Evolutionary conservation across 2,888 invertebrate species (phyloP).

Genomic region (Serripes groenlandicus): DNA sequence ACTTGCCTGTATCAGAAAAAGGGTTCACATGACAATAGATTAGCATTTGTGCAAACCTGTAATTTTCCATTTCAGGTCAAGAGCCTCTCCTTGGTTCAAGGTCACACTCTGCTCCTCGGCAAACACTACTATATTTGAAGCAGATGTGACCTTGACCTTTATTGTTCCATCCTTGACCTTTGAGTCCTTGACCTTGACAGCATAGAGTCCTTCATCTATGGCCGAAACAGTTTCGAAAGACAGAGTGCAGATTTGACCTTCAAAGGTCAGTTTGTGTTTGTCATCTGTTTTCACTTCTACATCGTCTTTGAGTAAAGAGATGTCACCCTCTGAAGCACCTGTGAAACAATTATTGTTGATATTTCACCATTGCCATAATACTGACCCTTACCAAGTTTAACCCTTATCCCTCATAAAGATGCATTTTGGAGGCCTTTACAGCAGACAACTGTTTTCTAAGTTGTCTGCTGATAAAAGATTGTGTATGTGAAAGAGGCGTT

Average conservation of each 20-base stretch:
- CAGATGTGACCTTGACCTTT: constrained; percentile 7
- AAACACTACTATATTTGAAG: constrained; percentile 9
- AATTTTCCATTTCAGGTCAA: constrained; percentile 39
- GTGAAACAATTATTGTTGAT: too few species aligned
- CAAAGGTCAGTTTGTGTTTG: constrained; percentile 24
- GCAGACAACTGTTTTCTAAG: too few species aligned
- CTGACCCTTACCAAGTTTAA: too few species aligned
- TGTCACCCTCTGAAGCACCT: constrained; percentile 15
- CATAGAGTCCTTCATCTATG: constrained; percentile 7
- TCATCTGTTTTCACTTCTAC: constrained; percentile 6
- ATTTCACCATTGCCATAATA: too few species aligned
- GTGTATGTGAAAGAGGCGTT: too few species aligned
- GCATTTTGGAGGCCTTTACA: too few species aligned
- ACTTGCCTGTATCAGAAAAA: too few species aligned
- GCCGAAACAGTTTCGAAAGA: constrained; percentile 6
- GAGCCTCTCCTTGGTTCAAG: constrained; percentile 35
- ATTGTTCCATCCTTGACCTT: constrained; percentile 7
- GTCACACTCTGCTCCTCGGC: neutral
- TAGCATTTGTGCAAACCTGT: constrained; percentile 17
- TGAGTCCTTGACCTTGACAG: constrained; percentile 18
- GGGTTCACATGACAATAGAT: too few species aligned
- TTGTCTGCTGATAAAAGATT: too few species aligned
- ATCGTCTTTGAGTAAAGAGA: constrained; percentile 7
- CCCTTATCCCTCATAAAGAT: too few species aligned
- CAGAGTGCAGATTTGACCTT: constrained; percentile 15